Base-by-base conservation (phyloP, 2,888 invertebrate genomes). In the Mythimna ferrago region DNA sequence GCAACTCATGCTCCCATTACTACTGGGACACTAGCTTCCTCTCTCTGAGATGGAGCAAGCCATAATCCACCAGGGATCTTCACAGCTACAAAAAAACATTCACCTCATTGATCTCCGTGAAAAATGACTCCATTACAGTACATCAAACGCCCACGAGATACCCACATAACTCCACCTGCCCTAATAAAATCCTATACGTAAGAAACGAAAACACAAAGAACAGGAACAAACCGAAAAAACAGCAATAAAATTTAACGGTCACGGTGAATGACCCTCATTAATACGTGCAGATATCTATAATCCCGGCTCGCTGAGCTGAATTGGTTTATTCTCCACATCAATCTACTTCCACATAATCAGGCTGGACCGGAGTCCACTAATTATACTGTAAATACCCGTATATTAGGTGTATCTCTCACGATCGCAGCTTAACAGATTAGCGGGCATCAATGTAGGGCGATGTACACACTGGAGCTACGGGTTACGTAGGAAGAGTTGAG, bases 401-500 rank as follows among this genome's bases (percentile, higher is more conserved):
- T 77, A 84, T 78, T 84, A 84, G 69, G 75, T 75, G 76, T 86
- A 80, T 73, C 72, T 84, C 72, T 83, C 76, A 75, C 78, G 78
- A 76, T 81, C 79, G 72, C 78, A 85, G 85, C 82, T 87, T 86
- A 85, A 75, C 82, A 78, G 87, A 86, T 87, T 87, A 87, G 62
- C 64, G 58, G 61, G 62, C 67, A 73, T 78, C 81, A 60, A 83
- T 79, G 72, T 79, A 76, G n/a, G 44, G 62, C 61, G 41, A 44
- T 69, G 57, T 44, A 75, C 44, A 60, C 16, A 70, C 64, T 60
- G 57, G 62, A 51, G 32, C 21, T 35, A n/a, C 16, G 16, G 32
- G 44, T 32, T 56, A 54, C 41, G 41, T 66, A 21, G 64, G 69
- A 66, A 71, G 74, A 77, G 57, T 58, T 78, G 67, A 81, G 78